Percentiles rank a stretch among this genome's conserved stretches.
Evolutionary conservation across 2,113 vertebrate species (phyloP).

Genomic region (Okapia johnstoni): DNA sequence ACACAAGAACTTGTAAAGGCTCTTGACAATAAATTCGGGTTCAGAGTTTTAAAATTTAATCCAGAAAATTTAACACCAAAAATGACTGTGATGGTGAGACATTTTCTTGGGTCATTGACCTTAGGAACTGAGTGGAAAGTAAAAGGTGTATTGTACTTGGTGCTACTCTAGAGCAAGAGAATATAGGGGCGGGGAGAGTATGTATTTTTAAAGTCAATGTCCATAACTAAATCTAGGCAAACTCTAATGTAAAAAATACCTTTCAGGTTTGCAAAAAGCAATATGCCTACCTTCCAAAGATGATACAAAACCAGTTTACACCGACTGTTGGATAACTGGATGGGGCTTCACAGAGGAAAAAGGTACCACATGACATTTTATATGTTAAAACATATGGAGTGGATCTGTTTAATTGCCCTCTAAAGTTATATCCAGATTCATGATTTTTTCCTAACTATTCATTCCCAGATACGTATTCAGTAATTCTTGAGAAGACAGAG

Average conservation of each 20-base stretch:
- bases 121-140: not conserved
- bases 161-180: not conserved
- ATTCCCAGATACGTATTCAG: not conserved
- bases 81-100: not conserved
- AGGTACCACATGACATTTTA: slow-evolving; percentile 69
- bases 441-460: not conserved
- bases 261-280: slow-evolving; percentile 78
- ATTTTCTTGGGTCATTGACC: not conserved
- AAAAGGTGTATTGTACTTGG: not conserved
- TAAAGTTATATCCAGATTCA: not conserved
- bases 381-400: not conserved
- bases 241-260: slow-evolving; percentile 32
- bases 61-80: not conserved
- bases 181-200: not conserved
- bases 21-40: not conserved
- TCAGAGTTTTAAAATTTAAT: not conserved
- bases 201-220: not conserved
- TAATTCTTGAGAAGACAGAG: not conserved
- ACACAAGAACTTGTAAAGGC: not conserved
- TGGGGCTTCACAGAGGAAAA: slow-evolving; percentile 83
- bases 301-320: slow-evolving; percentile 62
- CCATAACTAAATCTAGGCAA: not conserved
- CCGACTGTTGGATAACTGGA: slow-evolving; percentile 82
- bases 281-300: slow-evolving; percentile 81
- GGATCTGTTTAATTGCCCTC: not conserved